Percentiles rank a stretch among this genome's conserved stretches.
phyloP scores from a whole-genome alignment of 2,797 vertebrate species.

The Sphaeramia orbicularis region DNA sequence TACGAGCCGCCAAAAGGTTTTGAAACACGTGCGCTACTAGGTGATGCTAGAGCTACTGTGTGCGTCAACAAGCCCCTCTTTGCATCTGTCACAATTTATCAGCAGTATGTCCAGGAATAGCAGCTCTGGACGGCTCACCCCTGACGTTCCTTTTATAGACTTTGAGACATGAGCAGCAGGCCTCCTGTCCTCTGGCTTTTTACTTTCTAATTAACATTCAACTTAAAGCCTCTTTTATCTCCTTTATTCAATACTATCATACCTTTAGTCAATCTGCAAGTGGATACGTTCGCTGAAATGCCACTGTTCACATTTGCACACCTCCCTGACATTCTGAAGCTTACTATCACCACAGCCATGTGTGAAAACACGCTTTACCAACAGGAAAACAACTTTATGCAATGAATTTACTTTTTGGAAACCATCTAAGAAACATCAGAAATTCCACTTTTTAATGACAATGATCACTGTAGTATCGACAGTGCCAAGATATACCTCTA shows the following conservation, averaged over 20 bases:
- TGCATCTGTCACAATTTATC: constrained; percentile 96
- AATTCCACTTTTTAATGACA: constrained; percentile 2
- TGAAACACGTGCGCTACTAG: constrained; percentile 48
- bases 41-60: constrained; percentile 63
- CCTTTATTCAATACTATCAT: not conserved
- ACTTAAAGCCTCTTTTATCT: not conserved
- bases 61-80: constrained; percentile 84
- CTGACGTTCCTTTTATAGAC: constrained; percentile 94
- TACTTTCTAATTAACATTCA: not conserved
- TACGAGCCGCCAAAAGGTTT: constrained; percentile 20
- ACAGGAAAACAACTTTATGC: not conserved
- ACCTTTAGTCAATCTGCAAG: not conserved
- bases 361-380: constrained; percentile 1
- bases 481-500: not conserved
- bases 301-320: not conserved
- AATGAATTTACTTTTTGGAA: not conserved
- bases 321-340: not conserved
- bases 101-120: constrained; percentile 94
- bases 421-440: not conserved
- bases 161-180: constrained; percentile 76
- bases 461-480: not conserved
- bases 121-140: constrained; percentile 77
- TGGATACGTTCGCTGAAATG: not conserved
- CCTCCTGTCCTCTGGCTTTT: constrained; percentile 56
- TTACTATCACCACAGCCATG: not conserved